Evolutionary conservation across 2,888 invertebrate species (phyloP).

Genomic region (Drosophila leonis): DNA sequence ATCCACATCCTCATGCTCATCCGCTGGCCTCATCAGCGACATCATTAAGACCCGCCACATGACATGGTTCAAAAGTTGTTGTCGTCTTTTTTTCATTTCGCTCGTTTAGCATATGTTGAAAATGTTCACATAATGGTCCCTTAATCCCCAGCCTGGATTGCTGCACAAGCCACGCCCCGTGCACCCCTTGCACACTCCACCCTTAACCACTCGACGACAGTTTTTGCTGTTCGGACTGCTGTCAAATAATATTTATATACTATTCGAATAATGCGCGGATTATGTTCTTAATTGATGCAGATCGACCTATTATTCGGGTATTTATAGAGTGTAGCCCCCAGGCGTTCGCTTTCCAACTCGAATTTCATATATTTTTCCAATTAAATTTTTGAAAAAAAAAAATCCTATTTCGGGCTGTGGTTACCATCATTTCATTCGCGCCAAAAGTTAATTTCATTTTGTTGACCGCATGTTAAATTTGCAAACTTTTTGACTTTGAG

Average conservation of each 20-base stretch:
- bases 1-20: constrained; percentile 16
- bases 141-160: constrained; percentile 48
- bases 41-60: constrained; percentile 57
- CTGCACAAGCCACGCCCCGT: constrained; percentile 4
- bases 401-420: constrained; percentile 49
- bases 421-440: constrained; percentile 47
- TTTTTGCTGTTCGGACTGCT: constrained; percentile 49
- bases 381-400: constrained; percentile 39
- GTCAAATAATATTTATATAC: constrained; percentile 74
- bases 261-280: constrained; percentile 70
- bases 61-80: constrained; percentile 35
- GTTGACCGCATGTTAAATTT: constrained; percentile 66
- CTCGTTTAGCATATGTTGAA: constrained; percentile 65
- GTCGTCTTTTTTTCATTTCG: constrained; percentile 16
- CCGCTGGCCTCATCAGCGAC: constrained; percentile 37
- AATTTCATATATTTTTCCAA: constrained; percentile 29
- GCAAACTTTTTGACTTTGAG: constrained; percentile 69
- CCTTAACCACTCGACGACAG: constrained; percentile 52
- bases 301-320: constrained; percentile 62
- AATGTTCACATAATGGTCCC: constrained; percentile 56
- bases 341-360: neutral
- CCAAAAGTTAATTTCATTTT: constrained; percentile 77
- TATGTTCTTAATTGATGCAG: constrained; percentile 76
- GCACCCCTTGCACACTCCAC: neutral
- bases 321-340: neutral